Evolutionary conservation across 2,113 vertebrate genomes (phyloP), one percentile per base, ranked within the genome.

Genomic region (Tachycineta bicolor): DNA sequence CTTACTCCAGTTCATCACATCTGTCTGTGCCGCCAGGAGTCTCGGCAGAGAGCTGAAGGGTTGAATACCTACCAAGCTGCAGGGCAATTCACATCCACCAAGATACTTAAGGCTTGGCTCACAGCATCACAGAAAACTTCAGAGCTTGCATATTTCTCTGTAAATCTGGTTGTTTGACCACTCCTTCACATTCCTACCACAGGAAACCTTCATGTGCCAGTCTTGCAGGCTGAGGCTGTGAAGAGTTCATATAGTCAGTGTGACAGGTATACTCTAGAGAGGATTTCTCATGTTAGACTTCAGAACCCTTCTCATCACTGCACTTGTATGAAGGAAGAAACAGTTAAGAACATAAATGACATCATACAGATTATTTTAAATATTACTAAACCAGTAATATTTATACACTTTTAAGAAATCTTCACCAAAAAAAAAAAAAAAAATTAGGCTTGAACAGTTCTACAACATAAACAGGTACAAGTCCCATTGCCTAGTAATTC

Each of bases 401-500:
- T 83, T 56, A 80, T 9, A 94, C 6, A 70, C 62, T 91, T 91
- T 78, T 24, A 81, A 88, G 31, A 86, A 92, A 75, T 12, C 14
- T 25, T 73, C 33, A n/a, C 76, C 2, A 37, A 37, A 37, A 37
- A 37, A 37, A 37, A 37, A 37, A 37, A 59, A 91, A 77, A 90
- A 71, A 80, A 37, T 10, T 11, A 76, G 53, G 25, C 55, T 60
- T 29, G 7, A 81, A 64, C 44, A 88, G 46, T 83, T 92, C 55
- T 80, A 50, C 37, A 53, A 71, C 68, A 75, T 49, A 67, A 95
- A 75, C 12, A 78, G 34, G n/a, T 49, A 58, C 41, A 83, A 87
- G 81, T 67, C 11, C 43, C 56, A 68, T 74, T 59, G 65, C 28
- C 44, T 53, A 56, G 55, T 58, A 74, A 75, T 68, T 68, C 24